phyloP scores from a whole-genome alignment of 2,888 invertebrate genomes.

The Diploptera punctata region DNA sequence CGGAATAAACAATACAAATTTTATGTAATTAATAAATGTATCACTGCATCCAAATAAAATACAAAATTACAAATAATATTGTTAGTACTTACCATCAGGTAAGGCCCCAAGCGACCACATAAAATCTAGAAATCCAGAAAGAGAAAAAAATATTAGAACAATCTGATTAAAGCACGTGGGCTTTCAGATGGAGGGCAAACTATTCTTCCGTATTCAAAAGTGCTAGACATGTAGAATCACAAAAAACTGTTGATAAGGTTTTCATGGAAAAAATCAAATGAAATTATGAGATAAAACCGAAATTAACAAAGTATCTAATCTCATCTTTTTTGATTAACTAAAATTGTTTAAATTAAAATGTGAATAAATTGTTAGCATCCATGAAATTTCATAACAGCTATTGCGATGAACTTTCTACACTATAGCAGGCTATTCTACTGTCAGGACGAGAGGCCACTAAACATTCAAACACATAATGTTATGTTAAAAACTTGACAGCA shows the following conservation, averaged over 20 bases:
- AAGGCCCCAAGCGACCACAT: slow-evolving; percentile 98
- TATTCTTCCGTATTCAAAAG: neutral
- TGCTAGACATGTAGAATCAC: neutral
- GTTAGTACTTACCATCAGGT: slow-evolving; percentile 87
- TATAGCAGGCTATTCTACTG: slow-evolving; percentile 26
- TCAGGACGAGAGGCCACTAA: neutral
- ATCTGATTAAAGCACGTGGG: neutral
- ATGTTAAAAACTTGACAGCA: neutral
- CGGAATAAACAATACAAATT: too few relatives aligned
- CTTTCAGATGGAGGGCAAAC: neutral
- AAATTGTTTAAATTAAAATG: slow-evolving; percentile 22
- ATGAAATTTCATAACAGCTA: slow-evolving; percentile 51
- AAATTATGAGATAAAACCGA: neutral
- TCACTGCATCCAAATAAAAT: too few relatives aligned
- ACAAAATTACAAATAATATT: neutral
- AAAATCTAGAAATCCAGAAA: slow-evolving; percentile 81
- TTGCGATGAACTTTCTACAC: slow-evolving; percentile 38
- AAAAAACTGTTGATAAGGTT: neutral
- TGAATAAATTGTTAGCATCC: slow-evolving; percentile 44
- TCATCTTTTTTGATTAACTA: slow-evolving; percentile 21
- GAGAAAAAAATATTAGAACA: slow-evolving; percentile 36
- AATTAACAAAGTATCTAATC: slow-evolving; percentile 3
- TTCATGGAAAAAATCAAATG: neutral
- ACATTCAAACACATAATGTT: neutral
- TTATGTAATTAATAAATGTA: too few relatives aligned